phyloP scores from a whole-genome alignment of 2,113 vertebrate species.

The Gnathonemus echidnorhynchus region DNA sequence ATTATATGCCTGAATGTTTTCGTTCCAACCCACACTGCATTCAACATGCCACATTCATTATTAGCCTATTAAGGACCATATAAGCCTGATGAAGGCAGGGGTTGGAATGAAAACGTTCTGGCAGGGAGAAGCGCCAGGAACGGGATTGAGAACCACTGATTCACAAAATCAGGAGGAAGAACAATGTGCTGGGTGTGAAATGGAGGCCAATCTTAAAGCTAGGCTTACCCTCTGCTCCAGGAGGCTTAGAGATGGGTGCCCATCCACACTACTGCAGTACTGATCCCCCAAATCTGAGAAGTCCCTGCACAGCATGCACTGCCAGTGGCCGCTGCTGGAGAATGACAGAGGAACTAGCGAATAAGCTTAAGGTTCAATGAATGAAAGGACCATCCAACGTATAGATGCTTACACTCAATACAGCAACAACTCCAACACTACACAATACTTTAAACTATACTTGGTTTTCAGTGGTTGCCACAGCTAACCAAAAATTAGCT shows the following conservation, averaged over 20 bases:
- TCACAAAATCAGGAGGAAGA: background rate
- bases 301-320: conserved; percentile 30
- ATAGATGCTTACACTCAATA: background rate
- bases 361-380: background rate
- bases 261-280: background rate
- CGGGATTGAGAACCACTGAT: background rate
- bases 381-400: background rate
- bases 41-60: background rate
- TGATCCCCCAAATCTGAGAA: background rate
- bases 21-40: background rate
- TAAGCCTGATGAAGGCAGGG: too few species aligned
- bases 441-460: background rate
- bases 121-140: background rate
- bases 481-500: background rate
- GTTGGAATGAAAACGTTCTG: background rate
- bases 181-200: background rate
- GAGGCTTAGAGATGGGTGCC: background rate
- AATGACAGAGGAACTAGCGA: background rate
- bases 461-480: background rate
- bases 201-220: background rate
- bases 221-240: conserved; percentile 28
- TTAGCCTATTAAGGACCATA: too few species aligned
- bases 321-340: conserved; percentile 1
- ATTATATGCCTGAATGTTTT: background rate
- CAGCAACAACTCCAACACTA: background rate